Conservation (phyloP, 2,797 vertebrate species). For the Fistularia tabacaria region DNA sequence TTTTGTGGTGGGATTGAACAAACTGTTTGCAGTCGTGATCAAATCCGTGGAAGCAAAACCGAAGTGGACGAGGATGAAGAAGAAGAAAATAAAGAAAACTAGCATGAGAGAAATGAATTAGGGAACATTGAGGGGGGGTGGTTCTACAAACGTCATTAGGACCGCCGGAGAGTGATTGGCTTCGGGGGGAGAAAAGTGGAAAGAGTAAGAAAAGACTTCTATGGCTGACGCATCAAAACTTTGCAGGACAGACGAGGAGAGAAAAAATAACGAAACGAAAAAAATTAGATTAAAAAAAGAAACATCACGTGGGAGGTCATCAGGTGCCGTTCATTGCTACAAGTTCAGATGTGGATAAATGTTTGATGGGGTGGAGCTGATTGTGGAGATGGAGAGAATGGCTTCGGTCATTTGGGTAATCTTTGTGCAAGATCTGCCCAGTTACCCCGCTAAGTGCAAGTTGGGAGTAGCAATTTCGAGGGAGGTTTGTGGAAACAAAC, state of each 20-base stretch:
- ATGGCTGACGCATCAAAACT: constrained; percentile 3
- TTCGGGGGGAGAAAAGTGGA: not conserved
- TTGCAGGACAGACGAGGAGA: not conserved
- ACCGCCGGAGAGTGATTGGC: not conserved
- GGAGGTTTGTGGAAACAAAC: constrained; percentile 65
- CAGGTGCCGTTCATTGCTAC: constrained; percentile 5
- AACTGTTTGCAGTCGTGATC: constrained; percentile 1
- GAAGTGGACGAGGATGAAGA: not conserved
- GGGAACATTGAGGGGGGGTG: not conserved
- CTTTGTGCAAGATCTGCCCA: constrained; percentile 56
- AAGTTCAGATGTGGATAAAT: constrained; percentile 22
- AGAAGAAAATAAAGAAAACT: not conserved
- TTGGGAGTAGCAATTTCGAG: constrained; percentile 42
- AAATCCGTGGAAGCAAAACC: not conserved
- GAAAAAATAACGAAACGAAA: constrained; percentile 6
- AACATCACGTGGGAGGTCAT: constrained; percentile 40
- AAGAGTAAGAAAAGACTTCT: not conserved
- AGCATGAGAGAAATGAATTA: not conserved
- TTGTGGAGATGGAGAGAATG: constrained; percentile 37
- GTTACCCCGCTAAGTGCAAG: constrained; percentile 55
- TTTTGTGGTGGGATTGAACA: not conserved
- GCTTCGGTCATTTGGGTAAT: constrained; percentile 61
- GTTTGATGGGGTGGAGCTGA: constrained; percentile 18
- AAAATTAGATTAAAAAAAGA: constrained; percentile 17
- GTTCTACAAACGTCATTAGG: not conserved